These are phyloP conservation scores for Micromesistius poutassou DNA, from an alignment of 2,797 vertebrate genomes.

Conservation along the genomic window DNA sequence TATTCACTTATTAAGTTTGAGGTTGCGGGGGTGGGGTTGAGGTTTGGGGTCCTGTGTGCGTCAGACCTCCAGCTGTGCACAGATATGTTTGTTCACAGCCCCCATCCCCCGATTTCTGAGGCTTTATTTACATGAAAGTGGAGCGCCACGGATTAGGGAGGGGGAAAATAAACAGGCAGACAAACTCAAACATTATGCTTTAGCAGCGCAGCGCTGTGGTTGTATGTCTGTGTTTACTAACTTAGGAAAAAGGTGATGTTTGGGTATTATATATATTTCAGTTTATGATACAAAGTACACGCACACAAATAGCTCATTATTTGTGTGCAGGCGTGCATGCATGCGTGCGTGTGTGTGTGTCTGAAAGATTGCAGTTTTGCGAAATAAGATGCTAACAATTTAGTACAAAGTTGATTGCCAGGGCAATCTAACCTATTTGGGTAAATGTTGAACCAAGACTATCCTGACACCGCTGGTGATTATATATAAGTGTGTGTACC, in stretches of 20 bases:
- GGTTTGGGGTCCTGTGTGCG: conserved; percentile 10
- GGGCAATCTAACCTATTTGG: no score
- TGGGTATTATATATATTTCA: not conserved
- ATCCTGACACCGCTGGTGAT: not conserved
- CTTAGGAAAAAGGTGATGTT: not conserved
- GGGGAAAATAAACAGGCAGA: conserved; percentile 24
- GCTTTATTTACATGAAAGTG: conserved; percentile 30
- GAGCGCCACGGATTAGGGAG: conserved; percentile 25
- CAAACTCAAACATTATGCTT: conserved; percentile 31
- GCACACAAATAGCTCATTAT: conserved; percentile 35
- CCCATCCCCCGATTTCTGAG: conserved; percentile 1
- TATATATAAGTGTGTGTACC: not conserved
- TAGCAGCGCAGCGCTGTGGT: conserved; percentile 16
- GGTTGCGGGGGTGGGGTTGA: conserved; percentile 10
- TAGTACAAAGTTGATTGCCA: no score
- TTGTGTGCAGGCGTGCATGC: conserved; percentile 16
- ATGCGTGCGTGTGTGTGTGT: conserved; percentile 6
- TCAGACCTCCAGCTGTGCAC: conserved; percentile 5
- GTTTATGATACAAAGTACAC: not conserved
- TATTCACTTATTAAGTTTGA: conserved; percentile 23
- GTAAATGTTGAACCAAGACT: not conserved
- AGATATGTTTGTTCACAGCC: conserved; percentile 19
- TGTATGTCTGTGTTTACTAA: conserved; percentile 6
- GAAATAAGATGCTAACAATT: no score
- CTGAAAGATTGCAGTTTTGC: no score